Evolutionary conservation across 2,797 vertebrate genomes (phyloP).

Genomic region (Florisuga fusca): DNA sequence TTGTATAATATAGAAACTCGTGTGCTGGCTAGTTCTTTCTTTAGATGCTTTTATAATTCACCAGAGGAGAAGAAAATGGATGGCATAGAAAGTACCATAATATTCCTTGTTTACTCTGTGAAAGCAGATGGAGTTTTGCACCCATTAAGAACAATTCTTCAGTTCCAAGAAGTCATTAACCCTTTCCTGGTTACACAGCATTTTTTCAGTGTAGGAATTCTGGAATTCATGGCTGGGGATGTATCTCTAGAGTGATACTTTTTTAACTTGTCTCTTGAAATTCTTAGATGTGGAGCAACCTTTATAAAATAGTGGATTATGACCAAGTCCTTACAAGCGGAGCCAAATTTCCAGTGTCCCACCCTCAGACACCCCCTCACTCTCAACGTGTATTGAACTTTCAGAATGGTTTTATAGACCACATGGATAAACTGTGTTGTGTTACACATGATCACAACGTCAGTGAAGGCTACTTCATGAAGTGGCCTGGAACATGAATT

Average conservation of each 20-base stretch:
- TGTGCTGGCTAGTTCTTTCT: constrained; percentile 33
- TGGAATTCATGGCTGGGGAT: background rate
- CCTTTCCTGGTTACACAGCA: background rate
- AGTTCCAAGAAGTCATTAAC: constrained; percentile 18
- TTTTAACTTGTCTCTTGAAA: background rate
- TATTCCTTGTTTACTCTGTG: constrained; percentile 11
- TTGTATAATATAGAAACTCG: constrained; percentile 23
- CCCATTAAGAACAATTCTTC: constrained; percentile 24
- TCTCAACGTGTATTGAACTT: background rate
- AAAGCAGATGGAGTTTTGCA: constrained; percentile 41
- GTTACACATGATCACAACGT: background rate
- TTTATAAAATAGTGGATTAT: background rate
- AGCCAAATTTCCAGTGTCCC: background rate
- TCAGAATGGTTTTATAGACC: background rate
- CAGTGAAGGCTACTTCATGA: background rate
- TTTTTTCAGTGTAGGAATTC: background rate
- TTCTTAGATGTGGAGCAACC: background rate
- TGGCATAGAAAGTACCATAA: background rate
- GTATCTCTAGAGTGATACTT: background rate
- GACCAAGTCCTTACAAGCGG: background rate
- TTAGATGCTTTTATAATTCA: constrained; percentile 29
- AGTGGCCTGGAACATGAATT: background rate
- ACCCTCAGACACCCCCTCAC: background rate
- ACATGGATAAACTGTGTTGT: background rate
- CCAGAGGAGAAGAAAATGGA: constrained; percentile 25